Evolutionary conservation across 2,113 vertebrate species (phyloP), one percentile per base, ranked within the genome.

Genomic region (Lamprologus callipterus): DNA sequence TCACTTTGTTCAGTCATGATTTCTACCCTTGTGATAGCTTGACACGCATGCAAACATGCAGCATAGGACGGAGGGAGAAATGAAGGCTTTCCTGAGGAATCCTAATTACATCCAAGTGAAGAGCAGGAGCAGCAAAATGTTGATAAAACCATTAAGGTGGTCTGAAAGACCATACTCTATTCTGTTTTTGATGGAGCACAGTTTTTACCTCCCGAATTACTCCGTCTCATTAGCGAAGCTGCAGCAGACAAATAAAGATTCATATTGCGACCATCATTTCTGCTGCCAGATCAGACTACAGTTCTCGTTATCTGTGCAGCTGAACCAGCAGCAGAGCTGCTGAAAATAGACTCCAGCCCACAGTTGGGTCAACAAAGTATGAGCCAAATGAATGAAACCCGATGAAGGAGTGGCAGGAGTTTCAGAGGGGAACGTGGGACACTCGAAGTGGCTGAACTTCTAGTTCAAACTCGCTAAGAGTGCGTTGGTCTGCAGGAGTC

Each of bases 371-470:
- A 92, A 91, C 90, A 93, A 33, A 4, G 4, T 2, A 1, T 4
- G 33, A 79, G 87, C 90, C 91, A 93, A 90, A 87, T 11, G 63
- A 85, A 91, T 83, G 82, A 89, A 92, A 93, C 80, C 82, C 21
- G 85, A 91, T 85, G 92, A 93, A 85, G 87, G 89, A 89, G 87
- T 28, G 58, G 87, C 85, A 84, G 80, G 28, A 4, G 63, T 26
- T 84, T 57, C 80, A 31, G 19, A 68, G 53, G 17, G 8, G 42
- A 70, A 80, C 3, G 12, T 45, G 83, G 49, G 60, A 78, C 86
- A 47, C 7, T 13, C 11, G 60, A n/a, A 82, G 53, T 8, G 45
- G 28, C 42, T 49, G 17, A 63, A 40, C 8, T 80, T 91, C 53
- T 65, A 80, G 49, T 78, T 81, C 40, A 80, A 55, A n/a, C 49